Percentiles rank a stretch among this genome's conserved stretches.
phyloP scores from a whole-genome alignment of 2,888 invertebrate species.

The Nephrotoma flavescens region DNA sequence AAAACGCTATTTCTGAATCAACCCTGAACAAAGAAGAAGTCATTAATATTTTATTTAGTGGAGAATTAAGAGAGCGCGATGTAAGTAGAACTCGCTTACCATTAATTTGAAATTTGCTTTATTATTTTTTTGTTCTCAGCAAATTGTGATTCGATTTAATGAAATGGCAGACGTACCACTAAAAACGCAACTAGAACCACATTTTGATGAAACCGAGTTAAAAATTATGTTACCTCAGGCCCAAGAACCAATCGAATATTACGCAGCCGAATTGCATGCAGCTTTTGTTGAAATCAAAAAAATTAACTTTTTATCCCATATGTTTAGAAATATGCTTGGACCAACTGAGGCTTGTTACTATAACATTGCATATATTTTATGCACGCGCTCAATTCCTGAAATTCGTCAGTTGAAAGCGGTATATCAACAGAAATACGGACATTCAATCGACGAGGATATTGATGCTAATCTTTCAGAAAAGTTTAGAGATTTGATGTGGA shows the following conservation, averaged over 20 bases:
- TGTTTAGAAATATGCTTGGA: background rate
- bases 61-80: background rate
- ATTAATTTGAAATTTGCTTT: background rate
- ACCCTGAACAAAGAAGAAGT: background rate
- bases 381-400: background rate
- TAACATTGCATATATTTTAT: background rate
- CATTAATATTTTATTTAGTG: background rate
- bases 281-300: background rate
- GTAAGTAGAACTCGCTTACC: background rate
- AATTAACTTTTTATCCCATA: background rate
- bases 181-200: slow-evolving; percentile 20
- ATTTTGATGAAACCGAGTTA: background rate
- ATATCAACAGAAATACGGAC: background rate
- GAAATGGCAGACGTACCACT: background rate
- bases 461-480: background rate
- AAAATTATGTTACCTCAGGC: background rate
- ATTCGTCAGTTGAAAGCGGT: background rate
- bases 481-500: background rate
- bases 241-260: background rate
- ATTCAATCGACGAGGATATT: background rate
- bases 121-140: background rate
- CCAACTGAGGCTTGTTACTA: background rate
- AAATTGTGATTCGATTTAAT: background rate
- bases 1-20: background rate
- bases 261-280: background rate